Percentiles rank a stretch among this genome's conserved stretches.
Conservation (phyloP, 2,113 vertebrate genomes). For the Triplophysa siluroides region DNA sequence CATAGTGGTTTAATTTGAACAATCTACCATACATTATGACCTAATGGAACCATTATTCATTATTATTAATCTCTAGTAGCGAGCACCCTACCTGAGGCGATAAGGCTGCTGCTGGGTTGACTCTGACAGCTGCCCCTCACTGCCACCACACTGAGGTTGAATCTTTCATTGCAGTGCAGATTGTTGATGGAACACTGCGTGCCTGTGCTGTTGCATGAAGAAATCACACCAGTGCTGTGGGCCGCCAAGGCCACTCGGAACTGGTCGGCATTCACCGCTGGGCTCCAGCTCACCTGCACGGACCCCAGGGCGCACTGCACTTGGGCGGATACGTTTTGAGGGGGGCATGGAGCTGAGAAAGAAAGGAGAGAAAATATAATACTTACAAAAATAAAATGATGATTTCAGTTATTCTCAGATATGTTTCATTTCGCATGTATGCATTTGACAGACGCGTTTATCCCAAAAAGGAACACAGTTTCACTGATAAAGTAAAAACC, state of each 20-base stretch:
- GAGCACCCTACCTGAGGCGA: conserved; percentile 59
- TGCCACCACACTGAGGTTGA: conserved; percentile 55
- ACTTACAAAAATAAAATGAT: too few relatives aligned
- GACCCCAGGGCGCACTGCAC: conserved; percentile 59
- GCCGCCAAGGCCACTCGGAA: conserved; percentile 55
- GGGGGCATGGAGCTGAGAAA: conserved; percentile 64
- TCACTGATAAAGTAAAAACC: neutral
- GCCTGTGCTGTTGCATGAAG: conserved; percentile 60
- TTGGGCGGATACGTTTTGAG: conserved; percentile 56
- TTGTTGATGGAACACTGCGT: conserved; percentile 55
- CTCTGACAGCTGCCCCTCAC: conserved; percentile 57
- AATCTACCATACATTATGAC: too few relatives aligned
- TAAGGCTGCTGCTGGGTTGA: conserved; percentile 33
- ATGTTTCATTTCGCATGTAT: too few relatives aligned
- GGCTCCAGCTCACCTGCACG: conserved; percentile 63
- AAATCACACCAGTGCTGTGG: conserved; percentile 17
- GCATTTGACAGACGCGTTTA: too few relatives aligned
- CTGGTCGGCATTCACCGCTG: conserved; percentile 51
- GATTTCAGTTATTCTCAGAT: too few relatives aligned
- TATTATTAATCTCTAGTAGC: too few relatives aligned
- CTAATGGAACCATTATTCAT: too few relatives aligned
- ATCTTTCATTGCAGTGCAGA: conserved; percentile 62
- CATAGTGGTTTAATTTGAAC: too few relatives aligned
- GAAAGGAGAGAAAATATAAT: neutral
- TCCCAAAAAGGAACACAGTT: too few relatives aligned